These are phyloP conservation scores for Pachyrhynchus sulphureomaculatus DNA, from an alignment of 1,140 invertebrate genomes.

Conservation along the genomic window DNA sequence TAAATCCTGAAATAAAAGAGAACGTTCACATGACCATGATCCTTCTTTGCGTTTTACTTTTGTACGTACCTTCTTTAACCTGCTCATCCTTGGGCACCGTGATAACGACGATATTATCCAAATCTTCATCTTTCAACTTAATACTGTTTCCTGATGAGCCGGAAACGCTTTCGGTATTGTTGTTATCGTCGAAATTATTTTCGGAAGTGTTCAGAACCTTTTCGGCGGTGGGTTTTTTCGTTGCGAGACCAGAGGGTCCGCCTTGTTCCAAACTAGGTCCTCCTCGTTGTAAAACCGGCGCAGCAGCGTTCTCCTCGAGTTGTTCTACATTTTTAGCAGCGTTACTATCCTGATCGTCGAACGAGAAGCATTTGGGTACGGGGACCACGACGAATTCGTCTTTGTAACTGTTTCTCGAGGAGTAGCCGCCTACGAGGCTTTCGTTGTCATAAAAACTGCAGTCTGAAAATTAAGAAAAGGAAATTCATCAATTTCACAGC, in stretches of 20 bases:
- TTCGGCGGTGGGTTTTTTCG: too few relatives aligned
- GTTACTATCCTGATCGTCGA: neutral
- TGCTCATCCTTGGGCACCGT: slow-evolving; percentile 32
- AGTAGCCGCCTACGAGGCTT: neutral
- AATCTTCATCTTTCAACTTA: slow-evolving; percentile 21
- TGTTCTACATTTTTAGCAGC: neutral
- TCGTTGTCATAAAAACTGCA: neutral
- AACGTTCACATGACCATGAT: neutral
- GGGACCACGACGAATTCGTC: slow-evolving; percentile 15
- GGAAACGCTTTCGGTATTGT: slow-evolving; percentile 13
- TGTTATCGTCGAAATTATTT: slow-evolving; percentile 26
- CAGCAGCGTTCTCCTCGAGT: too few relatives aligned
- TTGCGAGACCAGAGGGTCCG: neutral
- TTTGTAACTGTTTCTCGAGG: neutral
- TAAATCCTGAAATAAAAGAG: slow-evolving; percentile 30
- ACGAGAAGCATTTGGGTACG: slow-evolving; percentile 6
- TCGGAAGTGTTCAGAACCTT: neutral
- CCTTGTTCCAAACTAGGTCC: neutral
- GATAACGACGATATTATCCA: slow-evolving; percentile 32
- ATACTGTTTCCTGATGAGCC: slow-evolving; percentile 4
- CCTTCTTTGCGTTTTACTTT: too few relatives aligned
- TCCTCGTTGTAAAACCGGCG: neutral
- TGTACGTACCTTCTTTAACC: slow-evolving; percentile 22
- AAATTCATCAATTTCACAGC: neutral
- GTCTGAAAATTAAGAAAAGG: neutral